phyloP scores from a whole-genome alignment of 1,140 invertebrate species.

The Nasonia vitripennis region DNA sequence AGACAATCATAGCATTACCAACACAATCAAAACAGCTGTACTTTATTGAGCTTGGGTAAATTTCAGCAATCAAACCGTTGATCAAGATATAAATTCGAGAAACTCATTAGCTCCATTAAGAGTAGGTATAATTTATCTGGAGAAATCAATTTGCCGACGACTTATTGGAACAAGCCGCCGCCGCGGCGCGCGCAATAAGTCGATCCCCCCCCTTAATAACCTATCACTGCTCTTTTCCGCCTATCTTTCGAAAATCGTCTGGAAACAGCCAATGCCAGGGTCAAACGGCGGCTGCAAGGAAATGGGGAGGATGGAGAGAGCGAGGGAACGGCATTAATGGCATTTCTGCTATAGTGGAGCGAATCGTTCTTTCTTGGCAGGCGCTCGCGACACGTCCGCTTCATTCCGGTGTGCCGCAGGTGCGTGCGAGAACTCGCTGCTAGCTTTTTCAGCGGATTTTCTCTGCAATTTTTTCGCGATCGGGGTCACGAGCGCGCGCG shows the following conservation, averaged over 20 bases:
- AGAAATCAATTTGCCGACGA: not conserved
- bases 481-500: not conserved
- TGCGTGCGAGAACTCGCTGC: not conserved
- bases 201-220: not conserved
- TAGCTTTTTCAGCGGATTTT: not conserved
- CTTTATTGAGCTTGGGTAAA: no score
- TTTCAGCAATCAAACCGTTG: no score
- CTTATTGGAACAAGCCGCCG: not conserved
- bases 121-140: not conserved
- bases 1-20: no score
- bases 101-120: not conserved
- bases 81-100: not conserved
- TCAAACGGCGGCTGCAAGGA: not conserved
- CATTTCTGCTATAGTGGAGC: not conserved
- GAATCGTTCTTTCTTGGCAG: not conserved
- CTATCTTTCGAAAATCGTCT: not conserved
- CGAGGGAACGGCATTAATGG: not conserved
- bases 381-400: not conserved
- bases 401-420: not conserved
- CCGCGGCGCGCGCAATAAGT: not conserved
- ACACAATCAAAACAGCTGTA: no score
- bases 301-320: not conserved
- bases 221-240: not conserved
- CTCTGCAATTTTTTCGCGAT: not conserved
- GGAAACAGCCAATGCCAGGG: not conserved